A percentile compares a stretch with the other conserved stretches of the same genome.
phyloP scores from a whole-genome alignment of 2,797 vertebrate species.

The Emydoidea blandingii region DNA sequence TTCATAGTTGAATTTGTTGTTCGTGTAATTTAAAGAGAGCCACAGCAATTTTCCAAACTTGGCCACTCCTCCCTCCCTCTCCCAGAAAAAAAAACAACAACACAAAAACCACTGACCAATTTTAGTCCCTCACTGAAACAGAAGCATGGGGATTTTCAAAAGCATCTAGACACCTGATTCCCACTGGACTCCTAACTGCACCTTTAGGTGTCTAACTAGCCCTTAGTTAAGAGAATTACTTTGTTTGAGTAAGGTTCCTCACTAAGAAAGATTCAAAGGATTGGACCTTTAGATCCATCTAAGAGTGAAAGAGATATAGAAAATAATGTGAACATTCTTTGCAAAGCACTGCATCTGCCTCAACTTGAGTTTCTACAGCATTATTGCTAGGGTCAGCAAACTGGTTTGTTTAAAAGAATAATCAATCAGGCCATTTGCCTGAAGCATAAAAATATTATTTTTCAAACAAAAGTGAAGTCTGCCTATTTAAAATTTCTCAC shows the following conservation, averaged over 20 bases:
- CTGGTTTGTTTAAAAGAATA: too few species aligned
- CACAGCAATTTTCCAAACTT: background rate
- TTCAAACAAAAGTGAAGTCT: too few species aligned
- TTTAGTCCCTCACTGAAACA: background rate
- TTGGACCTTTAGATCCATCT: too few species aligned
- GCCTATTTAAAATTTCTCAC: too few species aligned
- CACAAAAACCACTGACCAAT: background rate
- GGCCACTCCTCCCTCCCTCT: too few species aligned
- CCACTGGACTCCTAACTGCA: too few species aligned
- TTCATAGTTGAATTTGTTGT: background rate
- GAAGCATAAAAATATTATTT: too few species aligned
- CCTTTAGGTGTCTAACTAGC: background rate
- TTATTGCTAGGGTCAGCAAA: too few species aligned
- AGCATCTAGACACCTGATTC: too few species aligned
- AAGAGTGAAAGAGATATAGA: background rate
- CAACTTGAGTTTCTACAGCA: background rate
- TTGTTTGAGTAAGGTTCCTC: background rate
- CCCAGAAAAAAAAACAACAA: background rate
- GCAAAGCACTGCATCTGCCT: background rate
- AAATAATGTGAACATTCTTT: background rate
- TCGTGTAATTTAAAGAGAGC: background rate
- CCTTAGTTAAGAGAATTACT: background rate
- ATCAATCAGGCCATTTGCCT: too few species aligned
- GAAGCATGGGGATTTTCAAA: background rate
- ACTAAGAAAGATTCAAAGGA: background rate